Evolutionary conservation across 1,140 invertebrate genomes (phyloP).

Genomic region (Drosophila leontia): DNA sequence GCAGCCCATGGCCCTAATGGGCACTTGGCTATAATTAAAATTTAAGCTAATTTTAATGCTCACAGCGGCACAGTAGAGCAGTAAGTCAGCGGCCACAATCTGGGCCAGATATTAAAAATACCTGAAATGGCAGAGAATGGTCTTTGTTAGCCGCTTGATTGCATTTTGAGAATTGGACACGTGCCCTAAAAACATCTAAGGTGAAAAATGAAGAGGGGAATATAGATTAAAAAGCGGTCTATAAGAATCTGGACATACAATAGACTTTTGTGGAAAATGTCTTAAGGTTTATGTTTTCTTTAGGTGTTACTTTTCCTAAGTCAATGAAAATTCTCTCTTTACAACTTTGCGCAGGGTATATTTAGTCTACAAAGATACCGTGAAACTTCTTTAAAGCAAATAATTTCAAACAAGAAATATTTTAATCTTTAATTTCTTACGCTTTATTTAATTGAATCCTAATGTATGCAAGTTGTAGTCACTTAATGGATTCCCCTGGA

Average conservation of each 20-base stretch:
- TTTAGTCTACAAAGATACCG: no score
- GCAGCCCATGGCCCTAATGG: constrained; percentile 34
- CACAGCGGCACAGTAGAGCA: constrained; percentile 16
- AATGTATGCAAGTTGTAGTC: neutral
- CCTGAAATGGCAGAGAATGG: constrained; percentile 5
- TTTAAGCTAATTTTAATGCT: constrained; percentile 74
- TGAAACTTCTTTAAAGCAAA: no score
- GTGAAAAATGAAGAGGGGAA: constrained; percentile 8
- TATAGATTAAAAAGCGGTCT: neutral
- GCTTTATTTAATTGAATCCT: neutral
- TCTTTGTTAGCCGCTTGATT: constrained; percentile 51
- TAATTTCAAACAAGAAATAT: no score
- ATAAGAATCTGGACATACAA: neutral
- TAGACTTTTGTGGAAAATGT: neutral
- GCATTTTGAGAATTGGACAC: constrained; percentile 34
- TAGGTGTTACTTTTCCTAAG: neutral
- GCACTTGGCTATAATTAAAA: constrained; percentile 69
- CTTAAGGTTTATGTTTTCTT: neutral
- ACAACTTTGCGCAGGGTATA: no score
- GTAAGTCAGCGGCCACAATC: constrained; percentile 35
- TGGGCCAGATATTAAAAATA: constrained; percentile 34
- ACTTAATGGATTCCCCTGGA: neutral
- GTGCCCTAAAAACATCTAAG: neutral
- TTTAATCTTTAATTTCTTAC: neutral
- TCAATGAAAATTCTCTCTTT: neutral